Percentiles rank a stretch among this genome's conserved stretches.
These are phyloP conservation scores for Hippocampus mohnikei DNA, from an alignment of 2,113 vertebrate genomes.

Conservation along the genomic window DNA sequence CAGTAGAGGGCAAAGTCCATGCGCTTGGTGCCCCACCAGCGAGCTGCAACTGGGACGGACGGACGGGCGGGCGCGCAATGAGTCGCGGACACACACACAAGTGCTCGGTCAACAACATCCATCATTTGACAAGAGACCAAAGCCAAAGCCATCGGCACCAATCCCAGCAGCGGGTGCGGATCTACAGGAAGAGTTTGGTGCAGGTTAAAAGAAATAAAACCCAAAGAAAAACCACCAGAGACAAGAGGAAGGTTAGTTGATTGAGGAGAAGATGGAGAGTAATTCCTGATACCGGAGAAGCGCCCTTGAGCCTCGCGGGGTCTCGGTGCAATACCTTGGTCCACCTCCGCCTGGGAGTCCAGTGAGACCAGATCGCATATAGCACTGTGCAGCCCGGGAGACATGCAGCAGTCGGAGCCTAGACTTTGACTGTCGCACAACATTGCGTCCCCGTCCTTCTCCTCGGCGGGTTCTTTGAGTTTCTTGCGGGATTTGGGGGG, in stretches of 20 bases:
- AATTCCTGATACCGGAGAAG: neutral
- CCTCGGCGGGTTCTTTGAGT: constrained; percentile 32
- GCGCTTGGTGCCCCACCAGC: constrained; percentile 94
- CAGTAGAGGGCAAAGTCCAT: constrained; percentile 96
- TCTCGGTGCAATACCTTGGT: constrained; percentile 78
- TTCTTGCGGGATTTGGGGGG: constrained; percentile 68
- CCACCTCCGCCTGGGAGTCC: constrained; percentile 79
- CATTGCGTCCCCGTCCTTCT: constrained; percentile 36
- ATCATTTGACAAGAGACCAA: neutral
- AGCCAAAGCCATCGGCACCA: constrained; percentile 21
- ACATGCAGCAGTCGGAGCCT: constrained; percentile 40
- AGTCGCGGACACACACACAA: constrained; percentile 22
- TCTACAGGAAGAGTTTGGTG: constrained; percentile 30
- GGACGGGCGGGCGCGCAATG: constrained; percentile 12
- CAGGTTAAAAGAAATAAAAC: constrained; percentile 17
- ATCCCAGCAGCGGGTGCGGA: constrained; percentile 43
- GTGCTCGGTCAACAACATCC: constrained; percentile 15
- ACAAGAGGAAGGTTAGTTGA: constrained; percentile 30
- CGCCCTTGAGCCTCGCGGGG: constrained; percentile 3
- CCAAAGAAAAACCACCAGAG: neutral
- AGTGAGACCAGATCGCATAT: constrained; percentile 67
- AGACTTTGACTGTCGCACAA: constrained; percentile 41
- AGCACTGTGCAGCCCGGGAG: constrained; percentile 60
- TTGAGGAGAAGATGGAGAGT: constrained; percentile 28
- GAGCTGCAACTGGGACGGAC: constrained; percentile 81